Percentiles rank a stretch among this genome's conserved stretches.
Conservation (phyloP, 2,888 invertebrate species). For the Agriopis marginaria region DNA sequence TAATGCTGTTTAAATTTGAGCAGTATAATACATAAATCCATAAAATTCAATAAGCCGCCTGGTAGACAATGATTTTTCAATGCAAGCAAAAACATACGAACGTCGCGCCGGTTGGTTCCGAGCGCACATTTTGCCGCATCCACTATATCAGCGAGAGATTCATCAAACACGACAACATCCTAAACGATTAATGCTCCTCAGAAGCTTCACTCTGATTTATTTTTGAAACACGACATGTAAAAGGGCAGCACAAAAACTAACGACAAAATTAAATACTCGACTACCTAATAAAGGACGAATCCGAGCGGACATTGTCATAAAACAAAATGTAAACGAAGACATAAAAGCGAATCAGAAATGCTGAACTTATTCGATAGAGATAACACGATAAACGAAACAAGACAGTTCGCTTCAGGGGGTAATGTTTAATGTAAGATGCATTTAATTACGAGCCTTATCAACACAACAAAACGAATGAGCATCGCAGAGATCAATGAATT, state of each 20-base stretch:
- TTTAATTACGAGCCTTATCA: constrained; percentile 71
- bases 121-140: not conserved
- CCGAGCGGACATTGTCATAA: constrained; percentile 39
- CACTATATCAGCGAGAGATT: constrained; percentile 49
- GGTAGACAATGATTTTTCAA: constrained; percentile 17
- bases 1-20: constrained; percentile 1
- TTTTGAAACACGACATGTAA: constrained; percentile 59
- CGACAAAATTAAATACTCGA: constrained; percentile 57
- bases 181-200: constrained; percentile 73
- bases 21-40: not conserved
- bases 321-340: constrained; percentile 56
- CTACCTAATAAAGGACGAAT: constrained; percentile 50
- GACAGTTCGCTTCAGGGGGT: constrained; percentile 74
- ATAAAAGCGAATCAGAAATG: constrained; percentile 70
- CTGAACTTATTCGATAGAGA: constrained; percentile 68
- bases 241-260: constrained; percentile 57
- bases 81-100: constrained; percentile 33
- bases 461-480: constrained; percentile 47
- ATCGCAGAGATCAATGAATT: constrained; percentile 48
- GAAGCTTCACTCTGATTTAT: constrained; percentile 71
- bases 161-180: constrained; percentile 61
- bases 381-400: constrained; percentile 76
- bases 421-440: constrained; percentile 78
- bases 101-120: constrained; percentile 13
- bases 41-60: constrained; percentile 8